Conservation (phyloP, 2,113 vertebrate species). For the Arothron firmamentum region DNA sequence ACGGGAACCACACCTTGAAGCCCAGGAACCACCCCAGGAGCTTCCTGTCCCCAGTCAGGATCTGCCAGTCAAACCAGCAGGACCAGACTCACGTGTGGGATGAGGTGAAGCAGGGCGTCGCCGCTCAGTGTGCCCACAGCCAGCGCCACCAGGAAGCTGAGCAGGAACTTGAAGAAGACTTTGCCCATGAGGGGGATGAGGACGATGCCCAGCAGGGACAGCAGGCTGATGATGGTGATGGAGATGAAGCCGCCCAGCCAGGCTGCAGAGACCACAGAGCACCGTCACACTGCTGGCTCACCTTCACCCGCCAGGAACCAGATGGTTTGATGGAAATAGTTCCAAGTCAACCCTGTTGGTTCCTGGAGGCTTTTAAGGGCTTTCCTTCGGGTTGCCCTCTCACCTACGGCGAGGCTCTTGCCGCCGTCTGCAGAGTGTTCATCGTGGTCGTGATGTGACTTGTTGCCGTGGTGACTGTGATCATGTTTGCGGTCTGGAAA, state of each 20-base stretch:
- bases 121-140: constrained; percentile 95
- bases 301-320: too few relatives aligned
- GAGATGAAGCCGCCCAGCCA: constrained; percentile 93
- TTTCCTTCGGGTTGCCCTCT: background rate
- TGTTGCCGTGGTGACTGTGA: constrained; percentile 45
- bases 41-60: background rate
- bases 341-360: too few relatives aligned
- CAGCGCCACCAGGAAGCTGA: constrained; percentile 95
- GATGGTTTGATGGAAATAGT: too few relatives aligned
- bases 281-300: background rate
- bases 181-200: constrained; percentile 93
- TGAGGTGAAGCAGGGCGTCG: constrained; percentile 94
- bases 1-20: too few relatives aligned
- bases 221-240: constrained; percentile 92
- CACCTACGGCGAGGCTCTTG: constrained; percentile 78
- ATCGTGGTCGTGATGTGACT: constrained; percentile 41
- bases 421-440: constrained; percentile 49
- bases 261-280: constrained; percentile 67
- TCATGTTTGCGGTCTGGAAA: constrained; percentile 45
- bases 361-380: too few relatives aligned
- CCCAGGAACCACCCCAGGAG: background rate
- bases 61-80: background rate
- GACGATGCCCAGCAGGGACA: constrained; percentile 88
- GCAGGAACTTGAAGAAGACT: constrained; percentile 95
- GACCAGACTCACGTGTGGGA: constrained; percentile 87